Percentiles rank a stretch among this genome's conserved stretches.
Evolutionary conservation across 2,113 vertebrate species (phyloP).

Genomic region (Rana temporaria): DNA sequence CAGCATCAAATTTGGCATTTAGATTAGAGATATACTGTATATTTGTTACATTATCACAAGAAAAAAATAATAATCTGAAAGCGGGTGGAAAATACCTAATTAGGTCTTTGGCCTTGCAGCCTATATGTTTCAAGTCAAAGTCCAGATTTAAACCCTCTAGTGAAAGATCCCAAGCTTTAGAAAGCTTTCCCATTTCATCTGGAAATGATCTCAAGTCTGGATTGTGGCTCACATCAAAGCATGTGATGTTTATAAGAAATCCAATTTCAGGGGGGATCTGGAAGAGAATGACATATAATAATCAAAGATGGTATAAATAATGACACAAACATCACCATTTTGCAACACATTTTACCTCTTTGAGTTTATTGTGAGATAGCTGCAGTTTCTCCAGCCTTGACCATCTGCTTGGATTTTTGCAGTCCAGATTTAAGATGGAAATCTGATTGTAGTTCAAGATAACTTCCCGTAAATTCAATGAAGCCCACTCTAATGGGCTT

Average conservation of each 20-base stretch:
- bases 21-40: constrained; percentile 16
- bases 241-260: constrained; percentile 87
- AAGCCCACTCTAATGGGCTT: constrained; percentile 82
- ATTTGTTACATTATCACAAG: constrained; percentile 16
- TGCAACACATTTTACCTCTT: constrained; percentile 77
- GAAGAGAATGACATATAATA: constrained; percentile 48
- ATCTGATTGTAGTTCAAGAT: constrained; percentile 91
- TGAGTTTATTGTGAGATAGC: constrained; percentile 87
- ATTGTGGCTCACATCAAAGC: constrained; percentile 91
- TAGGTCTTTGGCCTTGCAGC: constrained; percentile 94
- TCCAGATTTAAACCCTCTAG: constrained; percentile 90
- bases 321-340: background rate
- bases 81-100: constrained; percentile 78
- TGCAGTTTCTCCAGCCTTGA: constrained; percentile 90
- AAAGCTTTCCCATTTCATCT: constrained; percentile 93
- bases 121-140: constrained; percentile 91
- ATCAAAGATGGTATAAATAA: background rate
- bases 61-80: constrained; percentile 37
- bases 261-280: constrained; percentile 94
- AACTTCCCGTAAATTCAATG: constrained; percentile 87
- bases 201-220: constrained; percentile 86
- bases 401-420: constrained; percentile 82
- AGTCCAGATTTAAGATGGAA: constrained; percentile 78
- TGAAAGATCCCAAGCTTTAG: constrained; percentile 93
- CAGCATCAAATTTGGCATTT: too few relatives aligned